Percentiles rank a stretch among this genome's conserved stretches.
Evolutionary conservation across 2,888 invertebrate genomes (phyloP).

Genomic region (Tromatobia lineatoria): DNA sequence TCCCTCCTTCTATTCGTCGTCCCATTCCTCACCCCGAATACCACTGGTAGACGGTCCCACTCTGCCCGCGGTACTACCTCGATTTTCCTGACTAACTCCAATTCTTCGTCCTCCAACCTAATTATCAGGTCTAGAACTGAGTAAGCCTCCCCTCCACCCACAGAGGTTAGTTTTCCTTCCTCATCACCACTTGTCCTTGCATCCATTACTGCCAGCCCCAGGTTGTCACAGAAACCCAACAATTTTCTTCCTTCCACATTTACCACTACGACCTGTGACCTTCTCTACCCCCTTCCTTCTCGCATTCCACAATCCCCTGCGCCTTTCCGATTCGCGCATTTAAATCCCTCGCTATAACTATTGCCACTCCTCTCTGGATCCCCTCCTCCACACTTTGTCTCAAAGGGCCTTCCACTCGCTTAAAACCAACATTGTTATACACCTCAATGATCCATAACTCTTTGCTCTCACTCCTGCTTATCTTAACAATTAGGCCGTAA

Average conservation of each 20-base stretch:
- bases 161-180: conserved; percentile 20
- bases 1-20: background rate
- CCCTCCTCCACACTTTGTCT: background rate
- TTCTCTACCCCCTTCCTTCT: too few species aligned
- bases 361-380: background rate
- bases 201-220: conserved; percentile 24
- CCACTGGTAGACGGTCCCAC: conserved; percentile 20
- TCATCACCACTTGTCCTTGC: conserved; percentile 27
- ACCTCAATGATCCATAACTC: conserved; percentile 36
- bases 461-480: background rate
- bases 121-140: conserved; percentile 41
- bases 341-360: conserved; percentile 40
- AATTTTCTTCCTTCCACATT: conserved; percentile 24
- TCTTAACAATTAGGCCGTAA: conserved; percentile 33
- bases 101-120: conserved; percentile 32
- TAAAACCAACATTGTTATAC: conserved; percentile 51
- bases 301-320: too few species aligned
- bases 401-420: background rate
- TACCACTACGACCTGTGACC: conserved; percentile 5
- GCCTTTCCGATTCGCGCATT: conserved; percentile 35
- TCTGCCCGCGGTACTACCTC: conserved; percentile 10
- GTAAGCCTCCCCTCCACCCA: conserved; percentile 19
- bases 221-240: conserved; percentile 5
- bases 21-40: background rate
- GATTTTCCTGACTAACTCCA: background rate